A percentile compares a stretch with the other conserved stretches of the same genome.
phyloP scores from a whole-genome alignment of 1,140 invertebrate species.

The Zaprionus kolodkinae region DNA sequence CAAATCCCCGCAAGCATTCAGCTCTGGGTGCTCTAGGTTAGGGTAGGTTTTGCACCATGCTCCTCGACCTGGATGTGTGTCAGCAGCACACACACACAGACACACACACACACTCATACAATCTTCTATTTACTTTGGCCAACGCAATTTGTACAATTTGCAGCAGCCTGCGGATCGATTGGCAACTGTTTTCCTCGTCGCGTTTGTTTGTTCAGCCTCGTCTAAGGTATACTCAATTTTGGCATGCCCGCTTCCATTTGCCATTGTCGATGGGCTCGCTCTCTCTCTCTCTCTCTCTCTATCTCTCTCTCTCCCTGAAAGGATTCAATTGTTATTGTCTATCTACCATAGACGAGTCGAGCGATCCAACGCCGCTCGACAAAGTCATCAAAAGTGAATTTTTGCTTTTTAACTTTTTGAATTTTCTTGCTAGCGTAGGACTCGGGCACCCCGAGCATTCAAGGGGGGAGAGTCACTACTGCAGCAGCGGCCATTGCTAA shows the following conservation, averaged over 20 bases:
- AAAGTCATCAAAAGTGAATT: constrained; percentile 83
- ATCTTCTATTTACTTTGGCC: constrained; percentile 75
- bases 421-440: constrained; percentile 41
- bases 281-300: neutral
- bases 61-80: constrained; percentile 58
- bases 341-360: neutral
- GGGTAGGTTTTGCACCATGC: constrained; percentile 74
- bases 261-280: constrained; percentile 17
- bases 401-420: constrained; percentile 83
- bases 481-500: constrained; percentile 28
- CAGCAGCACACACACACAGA: constrained; percentile 46
- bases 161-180: constrained; percentile 40
- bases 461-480: constrained; percentile 12
- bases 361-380: constrained; percentile 57
- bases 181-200: constrained; percentile 68
- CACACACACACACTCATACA: constrained; percentile 7
- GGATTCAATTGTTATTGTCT: constrained; percentile 64
- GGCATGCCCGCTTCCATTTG: constrained; percentile 39
- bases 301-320: constrained; percentile 26
- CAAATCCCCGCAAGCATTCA: constrained; percentile 71
- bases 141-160: constrained; percentile 77
- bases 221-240: constrained; percentile 64
- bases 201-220: constrained; percentile 76
- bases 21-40: constrained; percentile 54
- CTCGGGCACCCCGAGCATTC: neutral